Conservation (phyloP, 1,140 invertebrate genomes). For the Nylanderia fulva region DNA sequence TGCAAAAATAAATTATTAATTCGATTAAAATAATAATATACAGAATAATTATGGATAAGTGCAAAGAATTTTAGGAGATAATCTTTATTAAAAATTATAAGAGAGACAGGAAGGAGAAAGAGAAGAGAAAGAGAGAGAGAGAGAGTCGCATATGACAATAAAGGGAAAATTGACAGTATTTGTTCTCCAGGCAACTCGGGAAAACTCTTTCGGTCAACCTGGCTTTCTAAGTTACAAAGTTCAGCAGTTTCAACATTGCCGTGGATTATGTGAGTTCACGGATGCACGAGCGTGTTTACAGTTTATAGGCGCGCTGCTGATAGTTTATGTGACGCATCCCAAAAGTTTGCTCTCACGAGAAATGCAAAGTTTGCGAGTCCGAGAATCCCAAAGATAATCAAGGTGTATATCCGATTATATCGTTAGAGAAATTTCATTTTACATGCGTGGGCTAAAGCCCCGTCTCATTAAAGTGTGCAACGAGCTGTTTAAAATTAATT, state of each 20-base stretch:
- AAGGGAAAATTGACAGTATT: constrained; percentile 60
- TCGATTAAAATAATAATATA: too few species aligned
- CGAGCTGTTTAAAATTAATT: background rate
- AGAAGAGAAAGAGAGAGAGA: background rate
- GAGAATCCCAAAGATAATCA: constrained; percentile 12
- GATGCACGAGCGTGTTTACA: constrained; percentile 3
- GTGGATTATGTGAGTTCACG: constrained; percentile 77
- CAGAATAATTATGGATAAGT: too few species aligned
- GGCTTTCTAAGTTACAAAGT: constrained; percentile 70
- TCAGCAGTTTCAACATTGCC: constrained; percentile 72
- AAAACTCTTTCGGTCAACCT: constrained; percentile 74
- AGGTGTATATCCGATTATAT: constrained; percentile 70
- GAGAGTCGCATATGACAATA: constrained; percentile 25
- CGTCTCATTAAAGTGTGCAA: constrained; percentile 2
- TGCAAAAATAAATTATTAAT: too few species aligned
- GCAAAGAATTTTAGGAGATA: too few species aligned
- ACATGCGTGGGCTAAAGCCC: constrained; percentile 10
- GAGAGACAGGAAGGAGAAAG: too few species aligned
- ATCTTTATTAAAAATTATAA: too few species aligned
- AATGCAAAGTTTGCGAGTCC: background rate
- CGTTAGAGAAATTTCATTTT: constrained; percentile 67
- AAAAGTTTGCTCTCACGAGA: constrained; percentile 43
- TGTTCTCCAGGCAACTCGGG: constrained; percentile 42
- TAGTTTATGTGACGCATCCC: constrained; percentile 28
- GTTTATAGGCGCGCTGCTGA: constrained; percentile 40